phyloP scores from a whole-genome alignment of 2,113 vertebrate genomes.

The Acinonyx jubatus region DNA sequence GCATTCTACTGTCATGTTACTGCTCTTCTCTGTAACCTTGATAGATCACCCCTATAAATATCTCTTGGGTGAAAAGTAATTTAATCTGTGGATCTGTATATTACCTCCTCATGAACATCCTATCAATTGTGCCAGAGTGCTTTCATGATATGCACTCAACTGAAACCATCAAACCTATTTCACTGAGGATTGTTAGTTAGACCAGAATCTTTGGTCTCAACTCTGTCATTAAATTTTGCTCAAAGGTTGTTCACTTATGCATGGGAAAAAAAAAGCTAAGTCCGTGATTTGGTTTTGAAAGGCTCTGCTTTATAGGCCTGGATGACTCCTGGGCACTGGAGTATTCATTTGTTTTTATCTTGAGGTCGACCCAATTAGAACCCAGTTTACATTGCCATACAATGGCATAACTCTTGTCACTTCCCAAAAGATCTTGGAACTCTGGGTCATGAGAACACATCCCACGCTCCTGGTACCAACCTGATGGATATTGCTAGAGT shows the following conservation, averaged over 20 bases:
- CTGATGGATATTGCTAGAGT: not conserved
- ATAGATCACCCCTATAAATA: constrained; percentile 74
- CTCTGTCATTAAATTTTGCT: constrained; percentile 72
- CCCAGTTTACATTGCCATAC: not conserved
- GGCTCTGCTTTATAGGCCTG: not conserved
- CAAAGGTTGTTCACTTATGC: constrained; percentile 71
- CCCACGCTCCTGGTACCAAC: not conserved
- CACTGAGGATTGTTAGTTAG: constrained; percentile 56
- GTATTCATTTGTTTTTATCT: constrained; percentile 54
- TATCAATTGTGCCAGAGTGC: constrained; percentile 64
- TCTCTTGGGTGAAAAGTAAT: constrained; percentile 74
- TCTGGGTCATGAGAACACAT: not conserved
- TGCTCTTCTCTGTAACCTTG: constrained; percentile 70
- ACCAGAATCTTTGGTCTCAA: constrained; percentile 66
- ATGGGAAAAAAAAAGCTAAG: constrained; percentile 38
- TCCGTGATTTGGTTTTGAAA: constrained; percentile 65
- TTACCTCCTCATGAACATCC: constrained; percentile 73
- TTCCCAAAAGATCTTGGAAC: not conserved
- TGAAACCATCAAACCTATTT: constrained; percentile 72
- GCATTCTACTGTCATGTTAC: not conserved
- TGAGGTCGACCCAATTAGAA: constrained; percentile 40
- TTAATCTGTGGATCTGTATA: constrained; percentile 71
- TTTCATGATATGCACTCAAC: constrained; percentile 67
- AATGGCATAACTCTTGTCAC: not conserved
- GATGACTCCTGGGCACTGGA: not conserved